phyloP scores from a whole-genome alignment of 2,113 vertebrate species.

The Tapirus terrestris region DNA sequence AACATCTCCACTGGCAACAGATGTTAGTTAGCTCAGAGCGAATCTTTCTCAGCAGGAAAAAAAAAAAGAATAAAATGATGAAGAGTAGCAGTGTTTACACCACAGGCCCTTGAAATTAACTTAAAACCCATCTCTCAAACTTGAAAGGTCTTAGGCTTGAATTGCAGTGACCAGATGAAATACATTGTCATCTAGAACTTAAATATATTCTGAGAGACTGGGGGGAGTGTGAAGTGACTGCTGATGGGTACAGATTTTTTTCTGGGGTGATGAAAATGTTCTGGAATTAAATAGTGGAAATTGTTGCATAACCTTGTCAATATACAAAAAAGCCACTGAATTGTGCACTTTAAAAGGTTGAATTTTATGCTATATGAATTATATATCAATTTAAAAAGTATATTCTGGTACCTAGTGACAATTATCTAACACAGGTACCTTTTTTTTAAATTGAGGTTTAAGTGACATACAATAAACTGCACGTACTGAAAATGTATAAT shows the following conservation, averaged over 20 bases:
- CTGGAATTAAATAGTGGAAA: background rate
- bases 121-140: constrained; percentile 25
- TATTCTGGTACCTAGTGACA: background rate
- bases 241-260: background rate
- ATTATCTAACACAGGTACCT: background rate
- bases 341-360: background rate
- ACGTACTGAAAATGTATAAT: background rate
- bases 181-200: background rate
- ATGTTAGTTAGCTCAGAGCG: too few relatives aligned
- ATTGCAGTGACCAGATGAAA: background rate
- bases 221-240: background rate
- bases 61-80: background rate
- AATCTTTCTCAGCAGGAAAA: too few relatives aligned
- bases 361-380: background rate
- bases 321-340: background rate
- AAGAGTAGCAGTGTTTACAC: background rate
- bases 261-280: background rate
- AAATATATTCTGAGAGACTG: background rate
- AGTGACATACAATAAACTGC: background rate
- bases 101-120: background rate
- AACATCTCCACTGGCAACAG: too few relatives aligned
- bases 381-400: background rate
- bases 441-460: background rate
- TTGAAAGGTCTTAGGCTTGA: background rate
- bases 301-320: background rate